Evolutionary conservation across 2,888 invertebrate genomes (phyloP).

Genomic region (Hermaeophaga mercurialis): DNA sequence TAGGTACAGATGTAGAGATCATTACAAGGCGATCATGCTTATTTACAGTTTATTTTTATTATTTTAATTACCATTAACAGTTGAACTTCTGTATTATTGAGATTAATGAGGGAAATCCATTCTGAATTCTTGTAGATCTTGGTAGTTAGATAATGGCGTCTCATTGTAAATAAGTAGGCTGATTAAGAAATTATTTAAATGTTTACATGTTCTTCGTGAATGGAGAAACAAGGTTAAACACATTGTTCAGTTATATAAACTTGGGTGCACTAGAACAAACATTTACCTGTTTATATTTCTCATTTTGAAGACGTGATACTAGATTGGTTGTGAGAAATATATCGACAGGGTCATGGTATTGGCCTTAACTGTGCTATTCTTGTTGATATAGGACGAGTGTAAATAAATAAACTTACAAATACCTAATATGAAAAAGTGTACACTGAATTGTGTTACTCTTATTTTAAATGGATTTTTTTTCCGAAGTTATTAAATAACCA

Average conservation of each 20-base stretch:
- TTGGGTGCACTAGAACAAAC: conserved; percentile 18
- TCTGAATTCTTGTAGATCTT: conserved; percentile 12
- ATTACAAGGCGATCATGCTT: background rate
- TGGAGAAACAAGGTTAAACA: conserved; percentile 26
- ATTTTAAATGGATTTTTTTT: too few relatives aligned
- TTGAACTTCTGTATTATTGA: conserved; percentile 7
- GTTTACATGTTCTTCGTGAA: conserved; percentile 25
- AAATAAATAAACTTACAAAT: too few relatives aligned
- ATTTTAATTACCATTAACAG: conserved; percentile 4
- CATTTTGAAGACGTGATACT: conserved; percentile 7
- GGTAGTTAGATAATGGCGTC: conserved; percentile 9
- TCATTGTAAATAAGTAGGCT: conserved; percentile 23
- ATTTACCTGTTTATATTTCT: conserved; percentile 14
- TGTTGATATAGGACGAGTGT: too few relatives aligned
- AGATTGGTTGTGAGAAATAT: conserved; percentile 5
- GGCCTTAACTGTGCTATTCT: conserved; percentile 12
- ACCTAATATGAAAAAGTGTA: too few relatives aligned
- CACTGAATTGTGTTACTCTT: too few relatives aligned
- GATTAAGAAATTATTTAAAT: conserved; percentile 24
- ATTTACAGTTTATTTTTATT: conserved; percentile 8
- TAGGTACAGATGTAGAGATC: background rate
- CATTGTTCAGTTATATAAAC: conserved; percentile 25
- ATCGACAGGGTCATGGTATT: conserved; percentile 11
- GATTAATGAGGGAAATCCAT: conserved; percentile 18
- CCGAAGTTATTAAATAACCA: too few relatives aligned